Conservation (phyloP, 2,888 invertebrate species). For the Drosophila kanekoi region DNA sequence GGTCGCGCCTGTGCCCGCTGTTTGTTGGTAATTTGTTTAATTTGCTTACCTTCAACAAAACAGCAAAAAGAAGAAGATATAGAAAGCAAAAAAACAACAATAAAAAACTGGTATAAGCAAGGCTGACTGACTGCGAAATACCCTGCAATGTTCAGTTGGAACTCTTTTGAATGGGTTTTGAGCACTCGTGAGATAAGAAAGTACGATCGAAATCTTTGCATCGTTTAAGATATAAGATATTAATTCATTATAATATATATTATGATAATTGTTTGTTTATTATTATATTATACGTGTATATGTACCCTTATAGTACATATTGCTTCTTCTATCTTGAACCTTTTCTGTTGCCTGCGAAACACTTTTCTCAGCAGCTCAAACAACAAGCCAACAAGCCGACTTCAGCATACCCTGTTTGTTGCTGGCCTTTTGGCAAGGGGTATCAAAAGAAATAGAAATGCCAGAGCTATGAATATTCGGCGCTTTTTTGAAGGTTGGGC, state of each 20-base stretch:
- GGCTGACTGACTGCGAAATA: conserved; percentile 6
- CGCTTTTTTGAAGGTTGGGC: conserved; percentile 69
- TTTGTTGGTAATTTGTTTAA: conserved; percentile 77
- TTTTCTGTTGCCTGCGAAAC: too few relatives aligned
- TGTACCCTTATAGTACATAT: too few relatives aligned
- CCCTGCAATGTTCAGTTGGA: conserved; percentile 12
- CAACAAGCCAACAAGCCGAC: too few relatives aligned
- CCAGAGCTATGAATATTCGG: conserved; percentile 45
- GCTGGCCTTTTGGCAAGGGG: background rate
- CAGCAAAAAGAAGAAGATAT: conserved; percentile 41
- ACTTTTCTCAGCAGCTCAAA: too few relatives aligned
- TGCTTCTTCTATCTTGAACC: too few relatives aligned
- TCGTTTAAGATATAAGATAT: too few relatives aligned
- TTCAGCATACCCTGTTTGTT: conserved; percentile 6
- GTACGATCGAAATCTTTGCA: too few relatives aligned
- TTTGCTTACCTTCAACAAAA: conserved; percentile 69
- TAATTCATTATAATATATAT: too few relatives aligned
- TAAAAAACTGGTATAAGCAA: background rate
- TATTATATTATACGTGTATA: too few relatives aligned
- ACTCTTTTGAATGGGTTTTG: too few relatives aligned
- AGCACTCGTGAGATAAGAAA: background rate
- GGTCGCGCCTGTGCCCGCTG: conserved; percentile 45
- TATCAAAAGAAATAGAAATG: conserved; percentile 44
- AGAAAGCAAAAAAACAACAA: background rate
- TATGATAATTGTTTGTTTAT: too few relatives aligned